Base-by-base conservation (phyloP, 2,113 vertebrate species). In the Procavia capensis region DNA sequence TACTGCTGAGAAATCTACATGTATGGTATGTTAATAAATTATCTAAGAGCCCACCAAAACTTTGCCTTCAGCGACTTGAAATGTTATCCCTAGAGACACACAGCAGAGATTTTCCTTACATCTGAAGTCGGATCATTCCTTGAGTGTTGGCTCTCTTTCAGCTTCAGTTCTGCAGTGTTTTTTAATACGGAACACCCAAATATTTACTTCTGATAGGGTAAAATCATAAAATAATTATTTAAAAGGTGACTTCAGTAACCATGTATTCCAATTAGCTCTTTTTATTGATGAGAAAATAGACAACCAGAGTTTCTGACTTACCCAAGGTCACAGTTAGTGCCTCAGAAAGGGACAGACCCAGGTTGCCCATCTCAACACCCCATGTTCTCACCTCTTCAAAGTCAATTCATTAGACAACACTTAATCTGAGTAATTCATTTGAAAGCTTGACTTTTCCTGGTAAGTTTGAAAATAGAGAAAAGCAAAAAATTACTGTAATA, bases 21-120 rank as follows among this genome's bases (percentile, higher is more conserved):
- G 97, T 97, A 78, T 64, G 43, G 85, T 97, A 88, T 95, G 78
- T 97, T 90, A 95, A 94, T 98, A 98, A 98, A 98, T 96, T 97
- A 97, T 81, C 31, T 54, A 74, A 92, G 84, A 97, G 95, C 76
- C 84, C 94, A 95, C 76, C 95, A 88, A 89, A 74, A 68, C n/a
- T 95, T 93, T 87, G 88, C 41, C 74, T 96, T 92, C 91, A 95
- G 50, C 97, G 95, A 96, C 96, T 87, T 96, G 70, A 96, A 93
- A 96, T 31, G 63, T 87, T 97, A 43, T 57, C 96, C 50, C 19
- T 74, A 74, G 80, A 68, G 39, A 45, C 10, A 90, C 61, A 68
- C 45, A 29, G 41, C n/a, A 41, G 36, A 64, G 11, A 72, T 85
- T 78, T 76, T 41, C 59, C 54, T 90, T 57, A 66, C 19, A 43